Evolutionary conservation across 2,888 invertebrate species (phyloP), one percentile per base, ranked within the genome.

Genomic region (Lepidocyrtoides sp.): DNA sequence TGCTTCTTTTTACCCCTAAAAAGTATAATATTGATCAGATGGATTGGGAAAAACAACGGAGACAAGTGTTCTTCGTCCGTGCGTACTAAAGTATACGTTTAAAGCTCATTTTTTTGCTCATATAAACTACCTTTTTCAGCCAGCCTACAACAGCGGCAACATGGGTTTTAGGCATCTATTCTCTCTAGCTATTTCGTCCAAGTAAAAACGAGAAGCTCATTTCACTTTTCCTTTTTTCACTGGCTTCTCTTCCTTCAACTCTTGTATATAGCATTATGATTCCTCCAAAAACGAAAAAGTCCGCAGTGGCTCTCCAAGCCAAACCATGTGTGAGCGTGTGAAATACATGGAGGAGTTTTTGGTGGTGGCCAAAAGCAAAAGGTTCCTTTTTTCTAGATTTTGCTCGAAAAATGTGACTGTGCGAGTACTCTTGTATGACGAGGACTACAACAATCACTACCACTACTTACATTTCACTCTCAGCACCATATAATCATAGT

Each of bases 281-380:
- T 36, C 41, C 7, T 14, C 0, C 36, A 69, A 36, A 32, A 48
- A 48, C 1, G 23, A 85, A 84, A 85, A 85, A 69, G 72, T 85
- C 85, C 85, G 85, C 85, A 85, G 72, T 85, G 75, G 14, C 44
- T 77, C 36, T 72, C n/a, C n/a, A 8, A 57, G 0, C 7, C 32
- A n/a, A 66, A 66, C 14, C 69, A 69, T 69, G 69, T 69, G 83
- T 69, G 83, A 83, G 54, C 85, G 85, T 72, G 85, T 85, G 85
- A 84, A 85, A 85, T 57, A 85, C 57, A 75, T 85, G 29, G 29
- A 54, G 32, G 72, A 83, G 29, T 83, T 82, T 82, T 48, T 51
- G 23, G 48, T 51, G n/a, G 48, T 48, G 75, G 44, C 63, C 29
- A 14, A 63, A 29, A 63, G 7, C 14, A 8, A 63, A 26, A 10